phyloP scores from a whole-genome alignment of 2,888 invertebrate species.

The Acanthosepion pharaonis region DNA sequence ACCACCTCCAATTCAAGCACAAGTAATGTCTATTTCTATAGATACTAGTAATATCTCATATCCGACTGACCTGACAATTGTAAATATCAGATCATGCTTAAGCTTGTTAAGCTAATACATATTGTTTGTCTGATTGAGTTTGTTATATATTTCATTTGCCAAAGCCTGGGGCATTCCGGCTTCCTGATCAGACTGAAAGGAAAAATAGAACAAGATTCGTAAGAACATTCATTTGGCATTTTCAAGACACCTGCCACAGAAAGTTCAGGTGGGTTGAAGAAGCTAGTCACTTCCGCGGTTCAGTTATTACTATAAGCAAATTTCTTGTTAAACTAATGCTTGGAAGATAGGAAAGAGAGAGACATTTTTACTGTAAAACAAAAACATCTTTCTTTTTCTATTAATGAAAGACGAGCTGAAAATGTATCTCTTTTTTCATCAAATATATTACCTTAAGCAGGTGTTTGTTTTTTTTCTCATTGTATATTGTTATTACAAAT shows the following conservation, averaged over 20 bases:
- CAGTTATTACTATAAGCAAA: neutral
- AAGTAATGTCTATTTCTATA: neutral
- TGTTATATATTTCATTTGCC: neutral
- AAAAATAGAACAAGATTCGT: neutral
- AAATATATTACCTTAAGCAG: neutral
- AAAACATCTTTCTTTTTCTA: neutral
- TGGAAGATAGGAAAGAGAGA: neutral
- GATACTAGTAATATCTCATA: neutral
- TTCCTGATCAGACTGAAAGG: neutral
- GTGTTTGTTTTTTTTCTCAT: neutral
- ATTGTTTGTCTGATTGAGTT: neutral
- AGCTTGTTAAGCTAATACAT: neutral
- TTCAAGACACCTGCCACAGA: neutral
- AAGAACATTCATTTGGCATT: neutral
- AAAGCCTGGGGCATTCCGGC: neutral
- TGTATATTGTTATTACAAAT: neutral
- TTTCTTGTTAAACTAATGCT: neutral
- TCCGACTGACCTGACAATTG: neutral
- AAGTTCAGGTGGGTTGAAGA: constrained; percentile 13
- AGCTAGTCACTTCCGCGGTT: neutral
- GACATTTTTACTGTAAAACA: neutral
- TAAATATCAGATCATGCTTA: neutral
- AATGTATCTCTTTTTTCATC: neutral
- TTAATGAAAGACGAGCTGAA: neutral
- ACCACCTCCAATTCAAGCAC: too few species aligned